These are phyloP conservation scores for Vulpes ferrilata DNA, from an alignment of 2,113 vertebrate genomes.

Conservation along the genomic window DNA sequence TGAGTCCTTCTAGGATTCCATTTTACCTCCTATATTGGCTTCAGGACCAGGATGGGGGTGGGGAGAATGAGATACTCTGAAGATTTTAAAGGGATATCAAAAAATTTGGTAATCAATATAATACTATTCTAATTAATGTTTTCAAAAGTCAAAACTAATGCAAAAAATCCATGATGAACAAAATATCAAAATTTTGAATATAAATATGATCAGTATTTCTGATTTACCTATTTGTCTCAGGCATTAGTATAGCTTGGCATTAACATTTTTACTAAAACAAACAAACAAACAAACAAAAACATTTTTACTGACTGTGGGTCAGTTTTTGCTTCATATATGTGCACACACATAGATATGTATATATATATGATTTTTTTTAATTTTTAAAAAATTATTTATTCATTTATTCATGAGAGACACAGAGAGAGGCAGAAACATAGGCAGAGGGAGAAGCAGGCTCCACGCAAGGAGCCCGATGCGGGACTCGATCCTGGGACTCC, in stretches of 20 bases:
- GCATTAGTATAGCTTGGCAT: not conserved
- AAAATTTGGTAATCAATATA: not conserved
- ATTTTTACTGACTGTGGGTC: not conserved
- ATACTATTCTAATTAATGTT: not conserved
- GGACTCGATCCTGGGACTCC: no score
- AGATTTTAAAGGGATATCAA: not conserved
- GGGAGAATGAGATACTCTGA: not conserved
- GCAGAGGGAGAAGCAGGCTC: no score
- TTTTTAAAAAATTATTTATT: not conserved
- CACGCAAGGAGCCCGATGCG: no score
- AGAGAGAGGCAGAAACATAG: no score
- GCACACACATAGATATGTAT: not conserved
- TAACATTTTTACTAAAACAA: not conserved
- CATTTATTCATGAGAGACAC: no score
- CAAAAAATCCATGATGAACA: not conserved
- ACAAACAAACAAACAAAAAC: not conserved
- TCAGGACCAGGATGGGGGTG: not conserved
- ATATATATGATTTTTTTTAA: not conserved
- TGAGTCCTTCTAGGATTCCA: not conserved
- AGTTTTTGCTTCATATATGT: not conserved
- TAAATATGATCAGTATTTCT: not conserved
- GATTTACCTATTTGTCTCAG: not conserved
- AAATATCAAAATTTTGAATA: not conserved
- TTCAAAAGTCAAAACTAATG: not conserved
- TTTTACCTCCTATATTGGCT: not conserved